Evolutionary conservation across 2,113 vertebrate genomes (phyloP).

Genomic region (Mastomys natalensis): DNA sequence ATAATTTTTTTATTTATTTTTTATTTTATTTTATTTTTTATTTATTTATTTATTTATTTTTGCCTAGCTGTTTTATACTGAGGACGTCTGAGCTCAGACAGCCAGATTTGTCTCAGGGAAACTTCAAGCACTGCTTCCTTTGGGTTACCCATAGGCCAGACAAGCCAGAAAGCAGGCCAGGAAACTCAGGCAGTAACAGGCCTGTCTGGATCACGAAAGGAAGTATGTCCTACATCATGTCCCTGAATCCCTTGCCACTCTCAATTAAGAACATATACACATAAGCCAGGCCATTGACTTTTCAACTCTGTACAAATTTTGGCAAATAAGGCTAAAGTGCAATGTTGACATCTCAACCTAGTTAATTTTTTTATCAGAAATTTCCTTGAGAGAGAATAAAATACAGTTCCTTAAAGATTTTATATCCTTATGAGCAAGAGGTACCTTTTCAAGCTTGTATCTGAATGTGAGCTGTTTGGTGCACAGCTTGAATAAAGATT

Average conservation of each 20-base stretch:
- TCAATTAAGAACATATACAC: neutral
- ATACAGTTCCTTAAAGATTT: neutral
- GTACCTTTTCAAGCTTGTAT: neutral
- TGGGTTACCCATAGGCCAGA: neutral
- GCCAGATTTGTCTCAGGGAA: neutral
- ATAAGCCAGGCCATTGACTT: neutral
- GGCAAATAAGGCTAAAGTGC: neutral
- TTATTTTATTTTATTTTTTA: too few relatives aligned
- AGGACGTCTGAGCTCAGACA: neutral
- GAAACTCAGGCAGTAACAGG: neutral
- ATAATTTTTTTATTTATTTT: neutral
- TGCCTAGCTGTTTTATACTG: neutral
- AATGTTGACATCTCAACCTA: neutral
- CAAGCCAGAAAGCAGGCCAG: constrained; percentile 10
- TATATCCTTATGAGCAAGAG: neutral
- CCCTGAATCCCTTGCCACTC: neutral
- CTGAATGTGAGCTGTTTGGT: neutral
- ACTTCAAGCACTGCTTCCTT: neutral
- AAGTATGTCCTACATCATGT: neutral
- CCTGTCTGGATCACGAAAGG: neutral
- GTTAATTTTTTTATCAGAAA: constrained; percentile 51
- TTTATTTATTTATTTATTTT: too few relatives aligned
- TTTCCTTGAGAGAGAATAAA: neutral
- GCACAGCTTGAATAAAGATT: neutral
- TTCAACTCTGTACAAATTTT: neutral